Percentiles rank a stretch among this genome's conserved stretches.
phyloP scores from a whole-genome alignment of 1,140 invertebrate species.

The Anastatus disparis region DNA sequence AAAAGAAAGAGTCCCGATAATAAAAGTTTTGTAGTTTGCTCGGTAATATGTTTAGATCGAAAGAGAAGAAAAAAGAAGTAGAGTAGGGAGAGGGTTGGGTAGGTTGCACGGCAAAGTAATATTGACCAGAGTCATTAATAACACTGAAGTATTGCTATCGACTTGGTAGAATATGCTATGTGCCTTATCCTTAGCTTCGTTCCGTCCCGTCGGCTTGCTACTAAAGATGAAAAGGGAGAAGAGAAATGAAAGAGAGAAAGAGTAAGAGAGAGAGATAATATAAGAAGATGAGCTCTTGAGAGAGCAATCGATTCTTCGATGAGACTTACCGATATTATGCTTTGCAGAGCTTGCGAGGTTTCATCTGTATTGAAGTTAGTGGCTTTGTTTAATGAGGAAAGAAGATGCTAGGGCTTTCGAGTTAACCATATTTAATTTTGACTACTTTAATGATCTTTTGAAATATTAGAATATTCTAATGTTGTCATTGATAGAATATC shows the following conservation, averaged over 20 bases:
- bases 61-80: constrained; percentile 33
- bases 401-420: too few relatives aligned
- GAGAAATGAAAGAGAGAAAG: background rate
- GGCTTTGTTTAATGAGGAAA: too few relatives aligned
- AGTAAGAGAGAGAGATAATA: background rate
- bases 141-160: constrained; percentile 57
- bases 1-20: constrained; percentile 29
- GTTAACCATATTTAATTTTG: too few relatives aligned
- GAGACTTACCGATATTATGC: background rate
- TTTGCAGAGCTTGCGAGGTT: too few relatives aligned
- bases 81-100: too few relatives aligned
- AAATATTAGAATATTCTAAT: too few relatives aligned
- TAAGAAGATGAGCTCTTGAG: constrained; percentile 17
- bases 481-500: too few relatives aligned
- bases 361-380: too few relatives aligned
- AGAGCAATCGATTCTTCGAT: constrained; percentile 19
- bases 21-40: constrained; percentile 19
- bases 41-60: constrained; percentile 53
- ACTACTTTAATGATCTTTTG: too few relatives aligned
- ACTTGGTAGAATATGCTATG: background rate
- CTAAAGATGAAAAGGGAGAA: background rate
- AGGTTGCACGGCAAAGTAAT: constrained; percentile 51
- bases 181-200: background rate
- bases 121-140: constrained; percentile 61
- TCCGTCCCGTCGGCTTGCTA: background rate